Conservation (phyloP, 2,797 vertebrate species). For the Huso huso region DNA sequence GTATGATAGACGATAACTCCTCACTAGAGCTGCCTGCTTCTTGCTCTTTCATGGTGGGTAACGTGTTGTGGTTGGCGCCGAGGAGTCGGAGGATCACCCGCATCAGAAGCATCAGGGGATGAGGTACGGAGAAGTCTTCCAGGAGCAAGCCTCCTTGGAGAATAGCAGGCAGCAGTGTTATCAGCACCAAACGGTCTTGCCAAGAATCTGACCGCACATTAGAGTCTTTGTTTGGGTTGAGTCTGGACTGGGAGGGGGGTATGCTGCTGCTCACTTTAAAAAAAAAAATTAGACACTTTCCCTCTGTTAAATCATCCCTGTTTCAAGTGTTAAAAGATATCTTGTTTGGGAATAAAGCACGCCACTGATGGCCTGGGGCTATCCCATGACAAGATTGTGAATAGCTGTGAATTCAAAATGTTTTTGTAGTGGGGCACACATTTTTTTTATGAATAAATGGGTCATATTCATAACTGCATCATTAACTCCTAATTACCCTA, state of each 20-base stretch:
- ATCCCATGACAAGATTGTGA: slow-evolving; percentile 33
- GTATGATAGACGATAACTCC: slow-evolving; percentile 88
- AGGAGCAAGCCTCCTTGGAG: slow-evolving; percentile 66
- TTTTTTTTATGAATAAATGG: slow-evolving; percentile 51
- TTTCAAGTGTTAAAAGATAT: slow-evolving; percentile 69
- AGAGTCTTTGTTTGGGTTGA: slow-evolving; percentile 79
- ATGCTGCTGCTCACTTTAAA: slow-evolving; percentile 43
- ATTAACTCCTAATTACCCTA: slow-evolving; percentile 48
- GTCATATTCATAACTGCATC: slow-evolving; percentile 54
- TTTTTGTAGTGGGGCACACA: slow-evolving; percentile 19
- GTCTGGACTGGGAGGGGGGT: slow-evolving; percentile 40
- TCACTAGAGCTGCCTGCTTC: slow-evolving; percentile 78
- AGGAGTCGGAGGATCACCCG: slow-evolving; percentile 85
- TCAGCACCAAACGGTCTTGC: slow-evolving; percentile 63
- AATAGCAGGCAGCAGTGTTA: slow-evolving; percentile 70
- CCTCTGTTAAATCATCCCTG: slow-evolving; percentile 67
- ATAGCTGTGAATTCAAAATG: slow-evolving; percentile 31
- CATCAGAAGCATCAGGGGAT: slow-evolving; percentile 70
- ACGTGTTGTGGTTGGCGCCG: slow-evolving; percentile 90
- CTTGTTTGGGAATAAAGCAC: slow-evolving; percentile 56
- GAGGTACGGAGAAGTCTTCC: slow-evolving; percentile 62
- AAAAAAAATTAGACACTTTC: slow-evolving; percentile 47
- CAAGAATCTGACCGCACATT: slow-evolving; percentile 79
- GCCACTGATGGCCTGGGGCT: slow-evolving; percentile 39
- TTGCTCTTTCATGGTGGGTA: slow-evolving; percentile 86